Conservation (phyloP, 2,113 vertebrate species). For the Anguilla rostrata region DNA sequence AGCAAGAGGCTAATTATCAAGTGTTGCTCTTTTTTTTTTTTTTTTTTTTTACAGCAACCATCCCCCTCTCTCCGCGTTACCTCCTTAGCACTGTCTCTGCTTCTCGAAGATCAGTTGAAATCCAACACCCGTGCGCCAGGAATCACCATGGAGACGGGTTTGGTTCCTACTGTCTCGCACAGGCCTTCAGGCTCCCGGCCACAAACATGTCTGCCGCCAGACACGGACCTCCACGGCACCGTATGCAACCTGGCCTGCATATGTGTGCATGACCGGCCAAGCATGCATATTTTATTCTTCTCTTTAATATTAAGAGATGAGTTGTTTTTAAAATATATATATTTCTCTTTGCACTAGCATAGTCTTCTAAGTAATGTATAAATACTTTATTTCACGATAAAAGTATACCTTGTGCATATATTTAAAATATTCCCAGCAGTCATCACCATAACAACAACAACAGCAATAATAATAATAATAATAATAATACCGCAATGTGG, state of each 20-base stretch:
- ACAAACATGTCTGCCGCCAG: neutral
- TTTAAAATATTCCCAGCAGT: neutral
- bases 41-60: neutral
- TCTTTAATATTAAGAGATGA: neutral
- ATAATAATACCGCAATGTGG: neutral
- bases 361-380: neutral
- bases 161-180: constrained; percentile 27
- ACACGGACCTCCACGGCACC: neutral
- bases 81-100: constrained; percentile 12
- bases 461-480: no score
- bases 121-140: constrained; percentile 53
- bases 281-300: neutral
- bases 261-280: constrained; percentile 8
- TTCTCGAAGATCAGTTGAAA: constrained; percentile 47
- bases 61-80: neutral
- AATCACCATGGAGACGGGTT: constrained; percentile 57
- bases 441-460: neutral
- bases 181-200: neutral
- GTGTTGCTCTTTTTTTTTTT: neutral
- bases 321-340: neutral
- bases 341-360: neutral
- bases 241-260: neutral
- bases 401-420: neutral
- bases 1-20: constrained; percentile 11
- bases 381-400: no score